phyloP scores from a whole-genome alignment of 2,888 invertebrate genomes.

The Drosophila austrosaltans region DNA sequence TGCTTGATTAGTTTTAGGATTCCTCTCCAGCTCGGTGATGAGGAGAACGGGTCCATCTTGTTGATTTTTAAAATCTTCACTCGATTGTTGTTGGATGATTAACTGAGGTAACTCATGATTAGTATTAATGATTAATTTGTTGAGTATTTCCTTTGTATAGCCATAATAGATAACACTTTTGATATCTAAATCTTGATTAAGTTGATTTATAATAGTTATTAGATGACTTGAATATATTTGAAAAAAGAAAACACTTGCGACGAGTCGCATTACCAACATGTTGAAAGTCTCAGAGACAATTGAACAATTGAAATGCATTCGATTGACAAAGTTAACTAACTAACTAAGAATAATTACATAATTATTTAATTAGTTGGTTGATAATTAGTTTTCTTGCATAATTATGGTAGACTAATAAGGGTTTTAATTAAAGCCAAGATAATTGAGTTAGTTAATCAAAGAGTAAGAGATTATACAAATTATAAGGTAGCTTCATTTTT shows the following conservation, averaged over 20 bases:
- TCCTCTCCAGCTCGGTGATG: constrained; percentile 8
- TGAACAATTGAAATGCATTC: constrained; percentile 5
- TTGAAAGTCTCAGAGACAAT: not conserved
- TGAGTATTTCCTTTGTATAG: not conserved
- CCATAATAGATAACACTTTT: constrained; percentile 25
- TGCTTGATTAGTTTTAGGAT: constrained; percentile 10
- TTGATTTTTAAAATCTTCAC: constrained; percentile 15
- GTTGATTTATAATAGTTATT: not conserved
- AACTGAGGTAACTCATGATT: not conserved
- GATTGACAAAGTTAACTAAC: not conserved
- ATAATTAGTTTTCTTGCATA: constrained; percentile 11
- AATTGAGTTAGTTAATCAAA: too few species aligned
- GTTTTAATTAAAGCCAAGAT: constrained; percentile 4
- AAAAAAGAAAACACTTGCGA: not conserved
- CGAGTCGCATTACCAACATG: constrained; percentile 22
- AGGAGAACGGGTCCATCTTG: constrained; percentile 33
- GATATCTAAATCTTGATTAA: constrained; percentile 6
- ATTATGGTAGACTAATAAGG: constrained; percentile 1
- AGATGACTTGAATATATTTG: not conserved
- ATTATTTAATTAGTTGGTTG: not conserved
- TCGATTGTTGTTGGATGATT: constrained; percentile 17
- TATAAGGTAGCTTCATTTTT: not conserved
- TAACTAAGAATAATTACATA: not conserved
- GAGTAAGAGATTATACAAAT: not conserved
- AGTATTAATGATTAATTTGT: not conserved